A percentile compares a stretch with the other conserved stretches of the same genome.
Evolutionary conservation across 2,888 invertebrate species (phyloP).

Genomic region (Timema podura): DNA sequence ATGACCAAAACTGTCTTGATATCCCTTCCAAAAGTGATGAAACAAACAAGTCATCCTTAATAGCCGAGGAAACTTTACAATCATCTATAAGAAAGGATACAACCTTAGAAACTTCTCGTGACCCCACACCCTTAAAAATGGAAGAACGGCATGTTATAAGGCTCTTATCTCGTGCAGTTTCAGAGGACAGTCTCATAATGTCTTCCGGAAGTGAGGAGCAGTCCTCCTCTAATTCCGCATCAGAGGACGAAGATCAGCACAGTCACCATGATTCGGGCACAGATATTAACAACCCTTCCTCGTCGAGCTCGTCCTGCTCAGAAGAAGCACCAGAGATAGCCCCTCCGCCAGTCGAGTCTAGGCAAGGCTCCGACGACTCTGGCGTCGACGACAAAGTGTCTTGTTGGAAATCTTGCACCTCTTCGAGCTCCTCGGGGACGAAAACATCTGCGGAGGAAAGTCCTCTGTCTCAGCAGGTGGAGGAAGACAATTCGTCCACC

Average conservation of each 20-base stretch:
- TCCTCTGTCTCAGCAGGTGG: no score
- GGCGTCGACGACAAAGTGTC: no score
- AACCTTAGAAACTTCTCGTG: neutral
- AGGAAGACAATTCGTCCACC: no score
- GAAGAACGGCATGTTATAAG: slow-evolving; percentile 24
- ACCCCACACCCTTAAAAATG: neutral
- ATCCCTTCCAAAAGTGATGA: neutral
- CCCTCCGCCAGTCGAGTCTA: neutral
- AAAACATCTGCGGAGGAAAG: no score
- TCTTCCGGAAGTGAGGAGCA: slow-evolving; percentile 16
- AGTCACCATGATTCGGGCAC: slow-evolving; percentile 29
- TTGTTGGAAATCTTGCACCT: no score
- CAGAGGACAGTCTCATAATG: slow-evolving; percentile 43
- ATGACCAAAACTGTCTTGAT: neutral
- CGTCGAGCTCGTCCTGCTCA: slow-evolving; percentile 12
- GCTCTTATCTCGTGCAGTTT: slow-evolving; percentile 26
- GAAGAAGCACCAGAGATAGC: neutral
- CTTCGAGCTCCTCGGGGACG: no score
- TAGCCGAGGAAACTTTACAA: slow-evolving; percentile 11
- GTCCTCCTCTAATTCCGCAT: neutral
- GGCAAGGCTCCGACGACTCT: neutral
- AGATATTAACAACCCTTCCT: slow-evolving; percentile 28
- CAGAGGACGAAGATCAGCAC: neutral
- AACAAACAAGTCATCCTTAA: neutral
- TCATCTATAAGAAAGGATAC: neutral